Percentiles rank a stretch among this genome's conserved stretches.
phyloP scores from a whole-genome alignment of 2,888 invertebrate species.

The Nomada goodeniana region DNA sequence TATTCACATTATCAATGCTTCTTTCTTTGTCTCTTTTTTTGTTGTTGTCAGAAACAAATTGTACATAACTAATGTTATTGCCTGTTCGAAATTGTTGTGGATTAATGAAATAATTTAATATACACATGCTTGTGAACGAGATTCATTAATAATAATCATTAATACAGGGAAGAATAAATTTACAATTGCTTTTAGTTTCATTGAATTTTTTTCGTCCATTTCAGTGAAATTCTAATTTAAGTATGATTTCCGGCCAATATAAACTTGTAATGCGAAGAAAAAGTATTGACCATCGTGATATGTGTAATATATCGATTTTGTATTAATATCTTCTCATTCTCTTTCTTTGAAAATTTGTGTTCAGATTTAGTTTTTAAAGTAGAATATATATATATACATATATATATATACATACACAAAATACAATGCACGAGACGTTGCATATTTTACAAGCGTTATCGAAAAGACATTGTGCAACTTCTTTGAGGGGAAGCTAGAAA shows the following conservation, averaged over 20 bases:
- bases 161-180: slow-evolving; percentile 20
- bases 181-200: slow-evolving; percentile 12
- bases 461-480: slow-evolving; percentile 7
- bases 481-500: slow-evolving; percentile 7
- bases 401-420: too few relatives aligned
- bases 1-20: slow-evolving; percentile 49
- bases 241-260: neutral
- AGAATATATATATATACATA: neutral
- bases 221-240: slow-evolving; percentile 14
- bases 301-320: neutral
- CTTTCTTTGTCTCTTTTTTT: slow-evolving; percentile 20
- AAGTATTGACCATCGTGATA: slow-evolving; percentile 15
- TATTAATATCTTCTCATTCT: neutral
- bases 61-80: slow-evolving; percentile 39
- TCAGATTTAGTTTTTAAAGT: slow-evolving; percentile 29
- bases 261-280: slow-evolving; percentile 23
- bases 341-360: slow-evolving; percentile 25
- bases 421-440: slow-evolving; percentile 4
- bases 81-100: slow-evolving; percentile 58
- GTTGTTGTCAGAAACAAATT: slow-evolving; percentile 50
- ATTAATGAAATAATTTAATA: slow-evolving; percentile 64
- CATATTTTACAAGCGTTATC: slow-evolving; percentile 15
- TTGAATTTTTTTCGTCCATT: slow-evolving; percentile 28
- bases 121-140: slow-evolving; percentile 55
- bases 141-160: slow-evolving; percentile 53